These are phyloP conservation scores for Acanthiza pusilla DNA, from an alignment of 2,797 vertebrate genomes.

Conservation along the genomic window DNA sequence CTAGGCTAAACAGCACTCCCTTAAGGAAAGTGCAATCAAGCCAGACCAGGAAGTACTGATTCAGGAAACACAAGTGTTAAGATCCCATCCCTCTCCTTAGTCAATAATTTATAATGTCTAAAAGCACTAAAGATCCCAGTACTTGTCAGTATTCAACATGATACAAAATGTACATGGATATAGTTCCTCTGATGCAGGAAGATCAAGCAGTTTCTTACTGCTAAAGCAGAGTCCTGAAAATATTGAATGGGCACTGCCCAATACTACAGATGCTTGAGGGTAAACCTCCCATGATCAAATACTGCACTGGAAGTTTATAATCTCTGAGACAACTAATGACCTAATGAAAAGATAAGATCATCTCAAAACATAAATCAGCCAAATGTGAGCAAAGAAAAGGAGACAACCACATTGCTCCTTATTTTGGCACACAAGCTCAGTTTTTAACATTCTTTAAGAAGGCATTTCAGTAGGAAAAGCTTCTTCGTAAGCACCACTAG, in stretches of 20 bases:
- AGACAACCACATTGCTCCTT: not conserved
- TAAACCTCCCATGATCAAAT: not conserved
- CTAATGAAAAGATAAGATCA: not conserved
- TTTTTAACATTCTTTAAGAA: not conserved
- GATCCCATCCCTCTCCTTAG: not conserved
- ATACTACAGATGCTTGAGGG: not conserved
- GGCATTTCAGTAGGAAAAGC: not conserved
- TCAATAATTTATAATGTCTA: not conserved
- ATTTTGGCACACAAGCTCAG: not conserved
- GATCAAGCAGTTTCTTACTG: not conserved
- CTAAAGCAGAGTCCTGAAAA: not conserved
- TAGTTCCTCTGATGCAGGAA: not conserved
- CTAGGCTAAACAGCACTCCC: not conserved
- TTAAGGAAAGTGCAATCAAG: not conserved
- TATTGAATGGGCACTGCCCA: not conserved
- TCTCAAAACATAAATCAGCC: not conserved
- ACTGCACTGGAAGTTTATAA: not conserved
- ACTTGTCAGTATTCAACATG: not conserved
- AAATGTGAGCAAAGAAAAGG: not conserved
- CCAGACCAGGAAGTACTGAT: not conserved
- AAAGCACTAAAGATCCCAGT: not conserved
- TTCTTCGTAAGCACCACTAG: slow-evolving; percentile 11
- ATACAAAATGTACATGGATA: not conserved
- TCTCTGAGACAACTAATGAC: not conserved
- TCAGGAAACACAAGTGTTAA: not conserved